Conservation (phyloP, 2,888 invertebrate species). For the Netelia inedita region DNA sequence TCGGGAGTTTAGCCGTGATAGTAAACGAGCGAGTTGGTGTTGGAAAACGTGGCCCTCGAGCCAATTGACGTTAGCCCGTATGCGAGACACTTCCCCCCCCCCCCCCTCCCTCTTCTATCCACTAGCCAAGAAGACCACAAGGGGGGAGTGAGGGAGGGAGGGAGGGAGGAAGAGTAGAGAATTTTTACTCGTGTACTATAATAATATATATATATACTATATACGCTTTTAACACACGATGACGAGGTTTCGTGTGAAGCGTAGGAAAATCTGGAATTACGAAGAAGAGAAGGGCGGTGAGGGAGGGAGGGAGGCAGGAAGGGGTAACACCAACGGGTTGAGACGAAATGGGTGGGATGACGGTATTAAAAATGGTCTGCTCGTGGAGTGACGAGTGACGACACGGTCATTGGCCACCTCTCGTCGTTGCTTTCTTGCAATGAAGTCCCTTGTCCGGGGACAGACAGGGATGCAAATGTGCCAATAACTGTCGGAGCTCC, state of each 20-base stretch:
- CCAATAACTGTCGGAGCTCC: conserved; percentile 3
- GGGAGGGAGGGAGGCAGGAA: too few relatives aligned
- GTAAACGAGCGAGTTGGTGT: conserved; percentile 32
- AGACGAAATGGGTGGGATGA: conserved; percentile 6
- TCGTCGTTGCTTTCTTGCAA: background rate
- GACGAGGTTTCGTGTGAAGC: background rate
- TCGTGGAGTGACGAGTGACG: conserved; percentile 53
- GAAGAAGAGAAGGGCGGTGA: background rate
- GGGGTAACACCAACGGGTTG: conserved; percentile 14
- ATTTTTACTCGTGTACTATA: conserved; percentile 29
- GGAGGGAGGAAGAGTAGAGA: background rate
- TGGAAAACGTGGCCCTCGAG: conserved; percentile 50
- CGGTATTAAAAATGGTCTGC: conserved; percentile 43
- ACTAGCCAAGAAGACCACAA: background rate
- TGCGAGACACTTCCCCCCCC: background rate
- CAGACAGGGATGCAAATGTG: conserved; percentile 7
- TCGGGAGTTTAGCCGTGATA: conserved; percentile 29
- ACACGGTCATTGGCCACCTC: conserved; percentile 20
- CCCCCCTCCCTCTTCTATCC: background rate
- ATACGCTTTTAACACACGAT: background rate
- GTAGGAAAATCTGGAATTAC: background rate
- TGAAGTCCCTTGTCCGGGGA: background rate
- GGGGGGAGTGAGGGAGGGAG: too few relatives aligned
- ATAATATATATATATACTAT: background rate
- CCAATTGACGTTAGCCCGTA: conserved; percentile 51